Conservation (phyloP, 2,888 invertebrate species). For the Leptopilina syphax region DNA sequence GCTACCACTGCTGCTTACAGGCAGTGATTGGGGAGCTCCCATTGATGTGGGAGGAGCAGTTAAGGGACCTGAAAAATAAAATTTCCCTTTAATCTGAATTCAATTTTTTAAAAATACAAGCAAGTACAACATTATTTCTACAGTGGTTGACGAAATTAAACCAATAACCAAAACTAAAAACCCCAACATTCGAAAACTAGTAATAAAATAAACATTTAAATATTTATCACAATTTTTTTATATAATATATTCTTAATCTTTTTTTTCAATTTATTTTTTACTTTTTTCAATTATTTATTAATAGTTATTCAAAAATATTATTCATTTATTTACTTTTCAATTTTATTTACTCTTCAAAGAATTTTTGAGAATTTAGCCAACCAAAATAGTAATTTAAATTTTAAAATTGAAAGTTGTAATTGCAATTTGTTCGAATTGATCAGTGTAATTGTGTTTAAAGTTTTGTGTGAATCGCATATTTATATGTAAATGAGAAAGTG, state of each 20-base stretch:
- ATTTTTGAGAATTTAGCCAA: no score
- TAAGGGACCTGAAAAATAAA: constrained; percentile 67
- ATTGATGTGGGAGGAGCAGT: constrained; percentile 74
- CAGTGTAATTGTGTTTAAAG: constrained; percentile 33
- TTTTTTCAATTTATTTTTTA: no score
- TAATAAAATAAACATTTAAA: no score
- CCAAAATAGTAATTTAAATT: no score
- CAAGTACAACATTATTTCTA: background rate
- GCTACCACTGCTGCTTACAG: constrained; percentile 75
- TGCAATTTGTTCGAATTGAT: constrained; percentile 15
- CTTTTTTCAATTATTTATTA: no score
- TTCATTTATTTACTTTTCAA: no score
- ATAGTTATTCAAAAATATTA: no score
- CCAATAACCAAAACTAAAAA: no score
- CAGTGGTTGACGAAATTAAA: no score
- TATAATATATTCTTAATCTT: no score
- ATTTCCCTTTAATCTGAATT: background rate
- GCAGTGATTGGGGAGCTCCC: constrained; percentile 74
- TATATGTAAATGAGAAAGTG: constrained; percentile 11
- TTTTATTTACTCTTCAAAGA: no score
- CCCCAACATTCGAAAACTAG: background rate
- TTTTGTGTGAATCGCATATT: constrained; percentile 36
- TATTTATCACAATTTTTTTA: background rate
- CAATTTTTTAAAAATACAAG: background rate
- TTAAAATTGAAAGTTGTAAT: background rate